Percentiles rank a stretch among this genome's conserved stretches.
These are phyloP conservation scores for Seira ritae DNA, from an alignment of 2,888 invertebrate species.

Conservation along the genomic window DNA sequence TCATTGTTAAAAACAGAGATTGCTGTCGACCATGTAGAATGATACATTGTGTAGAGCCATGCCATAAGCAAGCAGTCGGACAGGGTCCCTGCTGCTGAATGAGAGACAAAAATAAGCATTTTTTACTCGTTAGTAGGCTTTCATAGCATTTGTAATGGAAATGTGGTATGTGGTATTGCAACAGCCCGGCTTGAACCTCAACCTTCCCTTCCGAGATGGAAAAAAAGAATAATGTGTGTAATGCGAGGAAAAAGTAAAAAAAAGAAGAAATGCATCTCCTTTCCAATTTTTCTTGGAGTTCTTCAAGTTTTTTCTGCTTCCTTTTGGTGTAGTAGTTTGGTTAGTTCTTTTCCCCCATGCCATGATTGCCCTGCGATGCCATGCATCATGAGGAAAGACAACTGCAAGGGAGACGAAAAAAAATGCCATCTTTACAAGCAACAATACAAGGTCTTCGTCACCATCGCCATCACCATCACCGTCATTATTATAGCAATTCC, in stretches of 20 bases:
- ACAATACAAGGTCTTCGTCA: constrained; percentile 66
- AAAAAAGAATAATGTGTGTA: constrained; percentile 14
- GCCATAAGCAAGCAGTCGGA: constrained; percentile 53
- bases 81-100: constrained; percentile 64
- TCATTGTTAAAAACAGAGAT: constrained; percentile 61
- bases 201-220: background rate
- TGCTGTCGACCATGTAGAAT: constrained; percentile 54
- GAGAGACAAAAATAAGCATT: constrained; percentile 58
- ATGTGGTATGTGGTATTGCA: constrained; percentile 37
- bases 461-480: constrained; percentile 63
- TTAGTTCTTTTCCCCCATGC: constrained; percentile 45
- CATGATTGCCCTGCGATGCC: constrained; percentile 45
- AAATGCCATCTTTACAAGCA: constrained; percentile 62
- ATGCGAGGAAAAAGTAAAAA: constrained; percentile 29
- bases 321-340: constrained; percentile 29
- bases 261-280: constrained; percentile 41
- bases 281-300: constrained; percentile 25
- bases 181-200: background rate
- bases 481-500: constrained; percentile 61
- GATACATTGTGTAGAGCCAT: constrained; percentile 60
- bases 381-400: constrained; percentile 56
- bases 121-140: constrained; percentile 64
- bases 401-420: constrained; percentile 44
- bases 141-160: constrained; percentile 58
- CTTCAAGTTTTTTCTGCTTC: constrained; percentile 30